Evolutionary conservation across 2,113 vertebrate species (phyloP), one percentile per base, ranked within the genome.

Genomic region (Piaya cayana): DNA sequence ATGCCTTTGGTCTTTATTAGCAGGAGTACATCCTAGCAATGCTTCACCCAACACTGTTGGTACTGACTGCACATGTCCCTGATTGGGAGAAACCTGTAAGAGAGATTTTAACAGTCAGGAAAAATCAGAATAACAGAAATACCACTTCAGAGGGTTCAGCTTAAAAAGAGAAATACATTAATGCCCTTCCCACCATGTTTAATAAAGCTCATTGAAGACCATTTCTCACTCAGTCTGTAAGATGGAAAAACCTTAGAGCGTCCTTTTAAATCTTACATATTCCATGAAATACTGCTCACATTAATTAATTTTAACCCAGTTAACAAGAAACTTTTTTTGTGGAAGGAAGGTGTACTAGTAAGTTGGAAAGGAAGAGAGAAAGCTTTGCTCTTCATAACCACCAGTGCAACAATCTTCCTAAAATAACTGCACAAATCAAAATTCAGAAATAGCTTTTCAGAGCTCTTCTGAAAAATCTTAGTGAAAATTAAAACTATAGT

Each of bases 11-110:
- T 97, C 98, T 96, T 97, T 98, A 56, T 97, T 98, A 69, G 97
- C 94, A 45, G 98, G 98, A 67, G 98, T 97, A 65, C 98, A 98
- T 34, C 98, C 98, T 4, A 98, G 96, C 64, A 98, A 71, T 5
- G 97, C 97, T 88, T 98, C 98, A 91, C 97, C 98, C 96, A 98
- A 95, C 50, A 96, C 96, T 11, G 97, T 88, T 42, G 96, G 98
- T 39, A 98, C 97, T 62, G 98, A 98, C 83, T 98, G 98, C 71
- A 97, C 94, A 0, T 96, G 95, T 49, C 97, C 92, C 79, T 97
- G 58, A 81, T 67, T 71, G 26, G 94, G 92, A 88, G 97, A 95
- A 20, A 94, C 97, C 98, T 98, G 88, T 6, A 92, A 91, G 26
- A 8, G 8, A 81, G 20, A 65, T 37, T 45, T 68, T 21, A 70